Evolutionary conservation across 2,888 invertebrate genomes (phyloP), one percentile per base, ranked within the genome.

Genomic region (Diabrotica balteata): DNA sequence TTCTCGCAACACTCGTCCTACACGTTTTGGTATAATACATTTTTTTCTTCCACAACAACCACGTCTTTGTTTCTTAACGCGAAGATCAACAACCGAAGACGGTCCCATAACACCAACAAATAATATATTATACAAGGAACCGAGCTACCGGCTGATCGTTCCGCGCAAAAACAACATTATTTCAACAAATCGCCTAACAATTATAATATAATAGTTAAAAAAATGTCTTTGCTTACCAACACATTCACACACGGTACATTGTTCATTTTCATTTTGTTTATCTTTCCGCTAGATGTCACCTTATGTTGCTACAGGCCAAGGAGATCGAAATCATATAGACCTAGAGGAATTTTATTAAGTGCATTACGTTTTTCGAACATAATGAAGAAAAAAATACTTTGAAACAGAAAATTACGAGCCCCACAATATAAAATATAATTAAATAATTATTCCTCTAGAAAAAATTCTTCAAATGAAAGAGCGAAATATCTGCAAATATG

Each of bases 111-210:
- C 70, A 61, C 70, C 67, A 76, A 76, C 76, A 78, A 79, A 77
- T 73, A 78, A 73, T 77, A 75, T 63, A 73, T 74, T 73, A 45
- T 57, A 72, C 73, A 66, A 73, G 66, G 73, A 63, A 69, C 70
- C 72, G 52, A 57, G 65, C 60, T 47, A 66, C 67, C 32, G 32
- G 32, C 32, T 32, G 32, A 32, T 32, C 32, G 51, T 61, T 51
- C 67, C 70, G 66, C 59, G 54, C 61, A 59, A 59, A 65, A 69
- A 72, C 61, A 74, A 72, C 79, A 83, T 81, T 80, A 80, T 80
- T 81, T 83, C 80, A 84, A 84, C 84, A 84, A 69, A 84, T 83
- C 84, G 81, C 83, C 84, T 84, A 84, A 83, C 83, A 83, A 82
- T 83, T 83, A 82, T 83, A 82, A 82, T 81, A 82, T 82, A 82